A percentile compares a stretch with the other conserved stretches of the same genome.
Evolutionary conservation across 1,140 invertebrate genomes (phyloP).

Genomic region (Achatina immaculata): DNA sequence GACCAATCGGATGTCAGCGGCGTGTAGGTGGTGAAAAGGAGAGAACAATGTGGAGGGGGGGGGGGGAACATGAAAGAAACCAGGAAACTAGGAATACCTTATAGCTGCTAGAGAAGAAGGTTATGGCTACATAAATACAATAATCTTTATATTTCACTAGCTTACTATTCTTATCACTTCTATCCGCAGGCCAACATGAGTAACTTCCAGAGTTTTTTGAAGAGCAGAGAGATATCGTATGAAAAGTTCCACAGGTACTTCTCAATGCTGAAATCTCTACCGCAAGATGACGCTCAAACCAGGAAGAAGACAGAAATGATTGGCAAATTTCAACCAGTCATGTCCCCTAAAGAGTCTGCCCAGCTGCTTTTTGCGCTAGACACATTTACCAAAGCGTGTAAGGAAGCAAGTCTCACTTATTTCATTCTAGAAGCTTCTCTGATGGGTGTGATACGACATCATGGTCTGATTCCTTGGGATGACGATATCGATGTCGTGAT

Average conservation of each 20-base stretch:
- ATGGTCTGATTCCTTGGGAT: constrained; percentile 63
- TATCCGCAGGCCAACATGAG: constrained; percentile 1
- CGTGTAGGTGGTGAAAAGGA: too few relatives aligned
- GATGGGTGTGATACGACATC: constrained; percentile 57
- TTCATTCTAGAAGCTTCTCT: constrained; percentile 58
- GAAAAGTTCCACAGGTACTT: constrained; percentile 22
- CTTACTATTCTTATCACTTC: not conserved
- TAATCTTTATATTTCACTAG: too few relatives aligned
- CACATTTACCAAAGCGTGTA: constrained; percentile 41
- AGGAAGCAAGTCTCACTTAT: constrained; percentile 50
- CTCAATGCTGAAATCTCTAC: not conserved
- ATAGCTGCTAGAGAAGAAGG: too few relatives aligned
- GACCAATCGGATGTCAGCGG: too few relatives aligned
- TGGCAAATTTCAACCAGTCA: constrained; percentile 36
- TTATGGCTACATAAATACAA: too few relatives aligned
- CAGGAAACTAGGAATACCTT: too few relatives aligned
- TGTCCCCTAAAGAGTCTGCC: constrained; percentile 36
- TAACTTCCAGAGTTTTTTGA: not conserved
- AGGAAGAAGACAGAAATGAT: not conserved
- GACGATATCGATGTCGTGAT: constrained; percentile 64
- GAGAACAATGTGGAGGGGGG: too few relatives aligned
- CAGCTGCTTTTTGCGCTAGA: constrained; percentile 41
- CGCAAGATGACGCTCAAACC: not conserved
- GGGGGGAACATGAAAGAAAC: too few relatives aligned
- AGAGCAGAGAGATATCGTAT: constrained; percentile 1